Evolutionary conservation across 2,797 vertebrate genomes (phyloP), one percentile per base, ranked within the genome.

Genomic region (Girardinus metallicus): DNA sequence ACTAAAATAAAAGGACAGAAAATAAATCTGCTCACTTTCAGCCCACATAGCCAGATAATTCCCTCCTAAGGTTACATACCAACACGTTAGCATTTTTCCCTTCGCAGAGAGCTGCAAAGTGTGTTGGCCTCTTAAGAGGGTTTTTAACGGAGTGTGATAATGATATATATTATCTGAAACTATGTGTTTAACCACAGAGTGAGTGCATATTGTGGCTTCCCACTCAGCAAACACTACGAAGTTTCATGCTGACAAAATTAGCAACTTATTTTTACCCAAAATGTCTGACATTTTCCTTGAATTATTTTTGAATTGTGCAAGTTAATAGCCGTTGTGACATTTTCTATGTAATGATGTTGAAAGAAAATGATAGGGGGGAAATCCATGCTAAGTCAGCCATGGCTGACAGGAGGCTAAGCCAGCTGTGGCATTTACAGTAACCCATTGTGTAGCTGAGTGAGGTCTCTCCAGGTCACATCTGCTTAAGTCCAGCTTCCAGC

Each of bases 101-200:
- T 49, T 57, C 12, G 6, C 41, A 60, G 71, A 79, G 23, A 39
- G 74, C 71, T 68, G 73, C 66, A 73, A 18, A 66, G 73, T 72
- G 74, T 8, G 5, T n/a, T 5, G 31, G 73, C 60, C 62, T 80
- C 66, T 43, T 36, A 1, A 53, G 76, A 74, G 36, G 36, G 0
- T 62, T 80, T 75, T 41, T 46, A 66, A n/a, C 31, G 0, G 34
- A 84, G 72, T 10, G 47, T 76, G 79, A 87, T 80, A 80, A 82
- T 62, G 31, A 73, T 7, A 85, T 76, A 74, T 36, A 83, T 81
- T 62, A 85, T 86, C 39, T 76, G n/a, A 55, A 31, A 80, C 83
- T 85, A 82, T 49, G 77, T 86, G 88, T 82, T 81, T 73, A 81
- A 84, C 84, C 36, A 47, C 75, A 74, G 71, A 76, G 26, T 0